Evolutionary conservation across 2,888 invertebrate genomes (phyloP).

Genomic region (Temnothorax unifasciatus): DNA sequence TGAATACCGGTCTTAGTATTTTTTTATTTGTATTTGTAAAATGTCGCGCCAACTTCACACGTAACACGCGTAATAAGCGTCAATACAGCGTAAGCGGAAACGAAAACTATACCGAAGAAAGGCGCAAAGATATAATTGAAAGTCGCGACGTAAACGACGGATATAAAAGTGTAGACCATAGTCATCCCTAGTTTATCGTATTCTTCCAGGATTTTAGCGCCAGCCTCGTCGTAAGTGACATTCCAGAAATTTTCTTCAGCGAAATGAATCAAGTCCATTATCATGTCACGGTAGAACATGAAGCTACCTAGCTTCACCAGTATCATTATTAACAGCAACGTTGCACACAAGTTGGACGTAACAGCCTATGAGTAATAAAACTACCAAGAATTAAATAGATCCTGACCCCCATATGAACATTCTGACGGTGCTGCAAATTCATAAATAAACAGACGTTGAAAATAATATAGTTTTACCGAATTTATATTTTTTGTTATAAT

Average conservation of each 20-base stretch:
- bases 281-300: conserved; percentile 56
- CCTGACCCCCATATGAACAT: background rate
- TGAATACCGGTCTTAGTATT: no score
- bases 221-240: conserved; percentile 41
- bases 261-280: conserved; percentile 59
- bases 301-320: conserved; percentile 69
- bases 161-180: conserved; percentile 65
- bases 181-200: conserved; percentile 57
- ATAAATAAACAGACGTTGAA: background rate
- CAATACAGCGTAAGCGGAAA: background rate
- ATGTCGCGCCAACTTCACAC: no score
- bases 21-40: no score
- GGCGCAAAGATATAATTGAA: conserved; percentile 70
- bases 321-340: conserved; percentile 69
- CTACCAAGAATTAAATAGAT: background rate
- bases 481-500: background rate
- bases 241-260: conserved; percentile 60
- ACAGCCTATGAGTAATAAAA: conserved; percentile 62
- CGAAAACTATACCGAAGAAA: conserved; percentile 65
- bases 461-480: background rate
- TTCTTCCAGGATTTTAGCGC: conserved; percentile 30
- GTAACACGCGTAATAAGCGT: no score
- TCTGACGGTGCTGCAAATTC: background rate
- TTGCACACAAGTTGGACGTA: conserved; percentile 66
- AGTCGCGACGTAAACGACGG: conserved; percentile 63